phyloP scores from a whole-genome alignment of 2,113 vertebrate genomes.

The Stercorarius parasiticus region DNA sequence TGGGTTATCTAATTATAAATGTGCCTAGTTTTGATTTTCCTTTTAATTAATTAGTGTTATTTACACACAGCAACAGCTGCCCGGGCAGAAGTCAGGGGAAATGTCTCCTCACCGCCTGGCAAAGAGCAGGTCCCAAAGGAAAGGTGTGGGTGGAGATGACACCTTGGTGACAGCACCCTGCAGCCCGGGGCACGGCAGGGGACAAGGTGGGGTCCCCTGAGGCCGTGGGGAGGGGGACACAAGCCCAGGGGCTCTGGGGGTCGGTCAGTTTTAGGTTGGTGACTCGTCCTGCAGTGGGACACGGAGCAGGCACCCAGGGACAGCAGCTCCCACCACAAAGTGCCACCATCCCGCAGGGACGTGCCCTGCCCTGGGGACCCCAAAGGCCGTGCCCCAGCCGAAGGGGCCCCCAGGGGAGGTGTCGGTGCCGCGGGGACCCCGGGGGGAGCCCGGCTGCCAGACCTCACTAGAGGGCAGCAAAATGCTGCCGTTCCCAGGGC shows the following conservation, averaged over 20 bases:
- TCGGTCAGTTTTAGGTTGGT: background rate
- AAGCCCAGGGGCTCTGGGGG: background rate
- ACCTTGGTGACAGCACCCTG: background rate
- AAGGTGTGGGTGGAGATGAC: background rate
- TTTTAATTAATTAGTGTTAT: conserved; percentile 57
- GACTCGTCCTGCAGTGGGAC: rapidly evolving
- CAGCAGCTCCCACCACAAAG: background rate
- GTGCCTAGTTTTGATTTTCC: conserved; percentile 37
- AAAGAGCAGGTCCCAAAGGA: background rate
- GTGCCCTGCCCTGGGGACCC: background rate
- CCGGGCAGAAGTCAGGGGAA: background rate
- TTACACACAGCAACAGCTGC: conserved; percentile 8
- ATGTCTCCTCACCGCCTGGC: rapidly evolving
- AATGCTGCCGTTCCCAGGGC: background rate
- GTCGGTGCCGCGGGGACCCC: background rate
- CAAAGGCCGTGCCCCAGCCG: background rate
- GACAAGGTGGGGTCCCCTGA: background rate
- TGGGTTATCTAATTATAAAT: conserved; percentile 45
- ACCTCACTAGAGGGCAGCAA: conserved; percentile 58
- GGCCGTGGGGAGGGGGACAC: background rate
- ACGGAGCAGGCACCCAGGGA: background rate
- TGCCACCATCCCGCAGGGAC: background rate
- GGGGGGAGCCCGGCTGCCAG: background rate
- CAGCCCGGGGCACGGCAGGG: rapidly evolving
- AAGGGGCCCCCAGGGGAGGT: background rate